Conservation (phyloP, 23 tunicate genomes). For the Styela plicata region DNA sequence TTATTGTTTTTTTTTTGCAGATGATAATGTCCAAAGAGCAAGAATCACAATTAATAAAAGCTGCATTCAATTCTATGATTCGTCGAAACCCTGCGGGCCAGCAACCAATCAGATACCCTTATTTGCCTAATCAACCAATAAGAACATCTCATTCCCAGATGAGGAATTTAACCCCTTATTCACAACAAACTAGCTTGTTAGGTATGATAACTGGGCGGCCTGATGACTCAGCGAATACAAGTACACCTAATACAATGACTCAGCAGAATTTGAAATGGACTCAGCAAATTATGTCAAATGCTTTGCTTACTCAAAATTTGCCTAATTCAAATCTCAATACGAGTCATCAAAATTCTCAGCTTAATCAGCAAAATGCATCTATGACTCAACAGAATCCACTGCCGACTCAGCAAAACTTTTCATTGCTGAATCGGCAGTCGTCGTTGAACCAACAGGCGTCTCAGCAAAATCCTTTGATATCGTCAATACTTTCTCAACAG, state of each 20-base stretch:
- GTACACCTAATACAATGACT: not conserved
- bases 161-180: not conserved
- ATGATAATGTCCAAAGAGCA: constrained; percentile 7
- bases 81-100: not conserved
- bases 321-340: not conserved
- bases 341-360: not conserved
- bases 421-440: not conserved
- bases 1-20: constrained; percentile 7
- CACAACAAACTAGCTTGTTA: not conserved
- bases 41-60: constrained; percentile 23
- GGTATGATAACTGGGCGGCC: not conserved
- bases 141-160: not conserved
- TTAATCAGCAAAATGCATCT: not conserved
- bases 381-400: not conserved
- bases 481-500: not conserved
- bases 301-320: not conserved
- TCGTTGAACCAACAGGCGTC: not conserved
- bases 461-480: not conserved
- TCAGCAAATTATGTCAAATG: not conserved
- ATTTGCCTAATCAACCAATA: constrained; percentile 6
- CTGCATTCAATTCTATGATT: constrained; percentile 21
- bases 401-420: not conserved
- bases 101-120: constrained; percentile 11
- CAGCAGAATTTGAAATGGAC: not conserved
- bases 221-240: not conserved